Evolutionary conservation across 2,797 vertebrate genomes (phyloP).

Genomic region (Acestrorhynchus altus): DNA sequence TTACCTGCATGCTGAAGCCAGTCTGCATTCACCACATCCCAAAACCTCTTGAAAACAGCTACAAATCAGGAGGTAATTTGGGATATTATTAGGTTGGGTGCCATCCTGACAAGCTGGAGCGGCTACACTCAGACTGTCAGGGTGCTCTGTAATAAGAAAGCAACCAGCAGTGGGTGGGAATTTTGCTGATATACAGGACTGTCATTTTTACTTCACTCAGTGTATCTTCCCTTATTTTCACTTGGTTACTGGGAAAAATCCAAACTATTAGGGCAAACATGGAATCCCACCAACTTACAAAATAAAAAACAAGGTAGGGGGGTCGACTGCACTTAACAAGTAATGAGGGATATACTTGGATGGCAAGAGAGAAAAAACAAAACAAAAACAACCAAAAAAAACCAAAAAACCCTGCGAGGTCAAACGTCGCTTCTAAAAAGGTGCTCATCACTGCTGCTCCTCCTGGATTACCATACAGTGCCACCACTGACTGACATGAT

Average conservation of each 20-base stretch:
- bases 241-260: background rate
- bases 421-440: background rate
- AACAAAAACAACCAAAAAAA: no score
- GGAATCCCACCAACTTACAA: background rate
- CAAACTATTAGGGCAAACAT: background rate
- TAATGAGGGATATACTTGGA: background rate
- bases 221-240: background rate
- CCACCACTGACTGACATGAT: background rate
- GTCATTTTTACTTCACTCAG: background rate
- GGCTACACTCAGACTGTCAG: slow-evolving; percentile 29
- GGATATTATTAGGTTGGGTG: slow-evolving; percentile 27
- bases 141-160: slow-evolving; percentile 36
- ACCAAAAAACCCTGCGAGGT: background rate
- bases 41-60: background rate
- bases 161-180: slow-evolving; percentile 23
- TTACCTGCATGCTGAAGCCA: background rate
- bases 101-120: slow-evolving; percentile 16
- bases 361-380: background rate
- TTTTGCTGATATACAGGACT: slow-evolving; percentile 29
- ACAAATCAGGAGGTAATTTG: slow-evolving; percentile 8
- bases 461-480: no score
- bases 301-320: background rate
- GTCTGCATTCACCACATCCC: background rate
- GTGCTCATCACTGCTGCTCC: background rate
- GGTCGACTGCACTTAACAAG: background rate